Evolutionary conservation across 2,888 invertebrate genomes (phyloP).

Genomic region (Saturnia japonica): DNA sequence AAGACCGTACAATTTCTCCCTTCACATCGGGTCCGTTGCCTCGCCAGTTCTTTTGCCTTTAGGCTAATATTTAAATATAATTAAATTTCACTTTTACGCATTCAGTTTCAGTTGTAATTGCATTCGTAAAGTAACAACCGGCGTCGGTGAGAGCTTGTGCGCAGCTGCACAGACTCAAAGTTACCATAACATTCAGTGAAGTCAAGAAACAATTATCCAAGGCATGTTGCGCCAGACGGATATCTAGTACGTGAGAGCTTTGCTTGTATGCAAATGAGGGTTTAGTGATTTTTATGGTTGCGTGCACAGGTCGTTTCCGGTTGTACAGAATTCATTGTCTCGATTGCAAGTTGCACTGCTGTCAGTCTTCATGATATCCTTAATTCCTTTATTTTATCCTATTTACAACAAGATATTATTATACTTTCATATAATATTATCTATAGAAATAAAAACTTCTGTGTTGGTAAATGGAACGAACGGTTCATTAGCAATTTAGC

Average conservation of each 20-base stretch:
- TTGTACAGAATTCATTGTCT: background rate
- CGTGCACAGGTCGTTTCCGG: slow-evolving; percentile 25
- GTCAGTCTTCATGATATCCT: background rate
- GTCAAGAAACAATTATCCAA: slow-evolving; percentile 50
- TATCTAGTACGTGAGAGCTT: slow-evolving; percentile 33
- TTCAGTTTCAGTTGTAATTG: slow-evolving; percentile 11
- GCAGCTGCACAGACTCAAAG: slow-evolving; percentile 43
- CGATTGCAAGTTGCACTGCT: background rate
- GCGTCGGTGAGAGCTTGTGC: slow-evolving; percentile 16
- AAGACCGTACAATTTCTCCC: background rate
- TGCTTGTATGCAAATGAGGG: slow-evolving; percentile 34
- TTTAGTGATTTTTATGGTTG: slow-evolving; percentile 37
- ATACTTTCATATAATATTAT: too few species aligned
- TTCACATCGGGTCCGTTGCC: background rate
- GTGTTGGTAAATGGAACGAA: background rate
- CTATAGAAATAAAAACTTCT: background rate
- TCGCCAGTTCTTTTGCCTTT: background rate
- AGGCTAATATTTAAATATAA: slow-evolving; percentile 5
- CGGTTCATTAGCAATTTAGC: background rate
- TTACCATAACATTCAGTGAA: slow-evolving; percentile 49
- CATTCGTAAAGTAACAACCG: slow-evolving; percentile 14
- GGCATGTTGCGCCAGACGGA: background rate
- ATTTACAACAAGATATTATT: background rate
- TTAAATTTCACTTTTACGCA: slow-evolving; percentile 5
- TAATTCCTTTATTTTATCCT: background rate